These are phyloP conservation scores for Eucidaris tribuloides DNA, from an alignment of 35 echinoderm and acorn worm genomes.

Conservation along the genomic window DNA sequence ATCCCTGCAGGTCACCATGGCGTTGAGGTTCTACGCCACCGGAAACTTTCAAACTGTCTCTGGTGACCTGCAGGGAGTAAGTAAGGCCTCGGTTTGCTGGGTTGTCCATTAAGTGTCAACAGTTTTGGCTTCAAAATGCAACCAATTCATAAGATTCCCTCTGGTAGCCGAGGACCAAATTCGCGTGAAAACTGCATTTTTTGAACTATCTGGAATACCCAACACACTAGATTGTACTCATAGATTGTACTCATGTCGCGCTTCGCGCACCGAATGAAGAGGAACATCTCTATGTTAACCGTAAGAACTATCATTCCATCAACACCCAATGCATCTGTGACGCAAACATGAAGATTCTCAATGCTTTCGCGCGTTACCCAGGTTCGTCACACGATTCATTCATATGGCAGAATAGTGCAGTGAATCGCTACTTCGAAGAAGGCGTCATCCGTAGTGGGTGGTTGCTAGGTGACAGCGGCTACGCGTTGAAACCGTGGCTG, in stretches of 20 bases:
- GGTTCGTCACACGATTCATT: slow-evolving; percentile 7
- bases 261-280: background rate
- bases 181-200: background rate
- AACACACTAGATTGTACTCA: background rate
- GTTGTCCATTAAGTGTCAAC: background rate
- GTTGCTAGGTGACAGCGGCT: background rate
- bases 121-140: background rate
- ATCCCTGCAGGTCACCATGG: too few species aligned
- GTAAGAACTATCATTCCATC: slow-evolving; percentile 2
- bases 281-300: background rate
- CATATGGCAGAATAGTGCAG: background rate
- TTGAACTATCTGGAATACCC: background rate
- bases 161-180: background rate
- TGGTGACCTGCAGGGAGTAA: background rate
- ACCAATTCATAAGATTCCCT: background rate
- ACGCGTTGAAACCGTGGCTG: background rate
- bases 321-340: slow-evolving; percentile 7
- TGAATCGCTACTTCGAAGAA: background rate
- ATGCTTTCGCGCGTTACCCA: background rate
- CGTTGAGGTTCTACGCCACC: too few species aligned
- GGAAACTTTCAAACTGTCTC: too few species aligned
- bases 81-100: background rate
- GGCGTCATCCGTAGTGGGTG: background rate
- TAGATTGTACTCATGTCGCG: slow-evolving; percentile 12
- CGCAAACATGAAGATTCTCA: background rate